phyloP scores from a whole-genome alignment of 2,113 vertebrate species.

The Seriola rivoliana region DNA sequence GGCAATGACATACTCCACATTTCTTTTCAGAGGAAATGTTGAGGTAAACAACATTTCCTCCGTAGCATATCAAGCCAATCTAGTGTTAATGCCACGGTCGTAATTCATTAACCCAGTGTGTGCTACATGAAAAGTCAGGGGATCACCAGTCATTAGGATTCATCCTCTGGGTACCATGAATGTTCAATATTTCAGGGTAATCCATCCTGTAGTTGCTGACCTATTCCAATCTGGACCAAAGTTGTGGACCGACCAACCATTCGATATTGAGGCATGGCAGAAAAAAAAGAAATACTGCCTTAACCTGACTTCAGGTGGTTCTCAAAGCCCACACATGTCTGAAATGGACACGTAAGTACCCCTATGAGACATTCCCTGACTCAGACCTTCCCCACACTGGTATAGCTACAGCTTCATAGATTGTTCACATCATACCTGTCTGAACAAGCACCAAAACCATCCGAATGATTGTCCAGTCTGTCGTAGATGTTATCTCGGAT shows the following conservation, averaged over 20 bases:
- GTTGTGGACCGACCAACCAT: background rate
- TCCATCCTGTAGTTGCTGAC: background rate
- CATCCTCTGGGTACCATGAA: background rate
- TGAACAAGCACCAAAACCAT: background rate
- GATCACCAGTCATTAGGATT: background rate
- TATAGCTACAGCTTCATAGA: background rate
- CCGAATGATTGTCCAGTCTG: conserved; percentile 12
- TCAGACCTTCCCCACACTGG: background rate
- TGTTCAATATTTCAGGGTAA: background rate
- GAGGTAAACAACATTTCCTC: background rate
- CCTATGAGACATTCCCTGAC: conserved; percentile 30
- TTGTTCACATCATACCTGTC: conserved; percentile 31
- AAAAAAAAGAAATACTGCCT: background rate
- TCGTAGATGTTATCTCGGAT: conserved; percentile 5
- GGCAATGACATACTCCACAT: background rate
- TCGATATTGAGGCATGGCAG: background rate
- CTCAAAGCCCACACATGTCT: background rate
- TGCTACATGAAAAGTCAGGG: too few relatives aligned
- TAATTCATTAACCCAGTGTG: conserved; percentile 16
- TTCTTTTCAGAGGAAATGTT: background rate
- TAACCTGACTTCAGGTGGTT: background rate
- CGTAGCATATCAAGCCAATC: background rate
- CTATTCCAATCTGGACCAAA: background rate
- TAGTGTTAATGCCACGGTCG: conserved; percentile 4
- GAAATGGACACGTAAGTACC: background rate